These are phyloP conservation scores for Rhagoletis pomonella DNA, from an alignment of 1,140 invertebrate genomes.

Conservation along the genomic window DNA sequence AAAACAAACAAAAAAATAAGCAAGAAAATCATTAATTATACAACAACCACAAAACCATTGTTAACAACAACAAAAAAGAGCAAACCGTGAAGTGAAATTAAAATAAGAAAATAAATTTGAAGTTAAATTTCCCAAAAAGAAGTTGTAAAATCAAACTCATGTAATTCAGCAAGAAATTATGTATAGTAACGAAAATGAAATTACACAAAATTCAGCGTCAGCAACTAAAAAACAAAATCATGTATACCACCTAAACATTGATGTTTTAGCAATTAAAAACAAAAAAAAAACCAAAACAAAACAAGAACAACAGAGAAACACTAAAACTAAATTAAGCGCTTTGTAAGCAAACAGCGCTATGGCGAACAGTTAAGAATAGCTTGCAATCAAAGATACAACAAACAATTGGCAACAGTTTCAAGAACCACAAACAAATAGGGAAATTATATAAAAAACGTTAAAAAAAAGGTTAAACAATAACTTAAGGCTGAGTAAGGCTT, in stretches of 20 bases:
- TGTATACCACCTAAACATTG: neutral
- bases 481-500: no score
- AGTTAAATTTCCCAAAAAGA: no score
- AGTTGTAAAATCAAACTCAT: neutral
- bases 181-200: neutral
- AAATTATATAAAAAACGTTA: no score
- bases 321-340: no score
- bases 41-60: slow-evolving; percentile 40
- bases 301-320: slow-evolving; percentile 53
- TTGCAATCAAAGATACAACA: neutral
- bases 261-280: slow-evolving; percentile 60
- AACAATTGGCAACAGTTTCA: no score
- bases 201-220: neutral
- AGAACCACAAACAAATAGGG: neutral
- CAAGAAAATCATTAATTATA: slow-evolving; percentile 60
- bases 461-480: no score
- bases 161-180: no score
- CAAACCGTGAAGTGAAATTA: slow-evolving; percentile 45
- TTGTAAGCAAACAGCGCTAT: slow-evolving; percentile 18
- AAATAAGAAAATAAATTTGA: no score
- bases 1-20: slow-evolving; percentile 57
- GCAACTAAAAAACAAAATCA: slow-evolving; percentile 9
- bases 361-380: neutral
- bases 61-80: neutral
- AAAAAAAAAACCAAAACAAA: slow-evolving; percentile 55